Percentiles rank a stretch among this genome's conserved stretches.
phyloP scores from a whole-genome alignment of 2,113 vertebrate genomes.

The Gavialis gangeticus region DNA sequence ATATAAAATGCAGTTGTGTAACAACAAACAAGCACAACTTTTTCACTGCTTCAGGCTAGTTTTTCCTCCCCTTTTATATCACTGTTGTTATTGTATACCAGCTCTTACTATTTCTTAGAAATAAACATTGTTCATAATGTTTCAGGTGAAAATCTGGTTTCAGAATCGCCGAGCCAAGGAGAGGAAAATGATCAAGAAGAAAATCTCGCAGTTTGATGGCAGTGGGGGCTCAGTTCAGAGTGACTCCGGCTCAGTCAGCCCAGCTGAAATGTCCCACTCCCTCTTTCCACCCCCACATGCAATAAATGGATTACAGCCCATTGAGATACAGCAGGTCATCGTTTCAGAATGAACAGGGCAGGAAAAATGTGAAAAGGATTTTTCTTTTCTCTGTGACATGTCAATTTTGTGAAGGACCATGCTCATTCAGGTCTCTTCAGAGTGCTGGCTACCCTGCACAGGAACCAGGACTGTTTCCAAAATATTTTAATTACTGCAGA shows the following conservation, averaged over 20 bases:
- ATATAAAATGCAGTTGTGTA: background rate
- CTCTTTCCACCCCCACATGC: conserved; percentile 83
- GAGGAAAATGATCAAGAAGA: conserved; percentile 94
- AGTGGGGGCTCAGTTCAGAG: conserved; percentile 90
- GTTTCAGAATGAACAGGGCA: conserved; percentile 81
- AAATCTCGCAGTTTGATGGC: conserved; percentile 91
- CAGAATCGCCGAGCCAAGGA: conserved; percentile 95
- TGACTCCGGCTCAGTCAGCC: conserved; percentile 93
- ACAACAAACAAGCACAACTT: background rate
- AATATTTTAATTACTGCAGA: conserved; percentile 4
- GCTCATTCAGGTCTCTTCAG: background rate
- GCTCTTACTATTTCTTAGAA: background rate
- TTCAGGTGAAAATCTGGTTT: conserved; percentile 96
- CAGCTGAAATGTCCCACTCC: conserved; percentile 85
- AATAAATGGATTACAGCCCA: conserved; percentile 87
- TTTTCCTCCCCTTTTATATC: background rate
- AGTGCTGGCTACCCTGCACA: background rate
- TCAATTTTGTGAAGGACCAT: background rate
- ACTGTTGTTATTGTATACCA: background rate
- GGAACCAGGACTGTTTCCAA: background rate
- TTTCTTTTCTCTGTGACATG: background rate
- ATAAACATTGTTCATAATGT: background rate
- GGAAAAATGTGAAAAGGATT: background rate
- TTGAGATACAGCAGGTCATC: conserved; percentile 90
- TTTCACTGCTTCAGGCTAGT: background rate